Conservation (phyloP, 2,888 invertebrate genomes). For the Spodoptera picta region DNA sequence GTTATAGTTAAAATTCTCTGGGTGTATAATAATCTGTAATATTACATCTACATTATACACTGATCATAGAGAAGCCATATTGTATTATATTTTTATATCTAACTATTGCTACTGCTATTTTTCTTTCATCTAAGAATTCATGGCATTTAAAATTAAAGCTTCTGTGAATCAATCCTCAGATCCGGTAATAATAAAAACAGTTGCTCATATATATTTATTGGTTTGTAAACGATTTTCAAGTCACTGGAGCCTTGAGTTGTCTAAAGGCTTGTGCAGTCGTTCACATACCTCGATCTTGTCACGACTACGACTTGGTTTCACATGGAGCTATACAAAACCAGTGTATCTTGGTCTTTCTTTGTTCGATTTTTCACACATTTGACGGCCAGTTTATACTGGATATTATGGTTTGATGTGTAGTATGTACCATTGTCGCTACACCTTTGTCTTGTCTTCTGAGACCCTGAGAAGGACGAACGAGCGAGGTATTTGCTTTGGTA, state of each 20-base stretch:
- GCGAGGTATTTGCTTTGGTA: conserved; percentile 17
- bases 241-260: conserved; percentile 33
- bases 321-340: too few relatives aligned
- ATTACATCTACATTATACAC: too few relatives aligned
- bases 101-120: too few relatives aligned
- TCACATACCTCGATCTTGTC: conserved; percentile 35
- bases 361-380: too few relatives aligned
- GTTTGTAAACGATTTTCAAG: conserved; percentile 24
- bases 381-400: too few relatives aligned
- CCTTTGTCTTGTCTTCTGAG: conserved; percentile 31
- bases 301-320: conserved; percentile 28
- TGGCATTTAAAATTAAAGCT: too few relatives aligned
- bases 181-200: conserved; percentile 12
- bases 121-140: background rate
- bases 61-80: too few relatives aligned
- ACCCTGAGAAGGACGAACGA: conserved; percentile 32
- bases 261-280: background rate
- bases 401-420: too few relatives aligned
- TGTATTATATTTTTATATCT: too few relatives aligned
- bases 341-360: too few relatives aligned
- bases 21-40: too few relatives aligned
- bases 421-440: conserved; percentile 33
- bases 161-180: background rate
- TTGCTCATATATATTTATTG: conserved; percentile 19
- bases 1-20: too few relatives aligned